Percentiles rank a stretch among this genome's conserved stretches.
Evolutionary conservation across 2,113 vertebrate species (phyloP).

Genomic region (Rhinolophus ferrumequinum): DNA sequence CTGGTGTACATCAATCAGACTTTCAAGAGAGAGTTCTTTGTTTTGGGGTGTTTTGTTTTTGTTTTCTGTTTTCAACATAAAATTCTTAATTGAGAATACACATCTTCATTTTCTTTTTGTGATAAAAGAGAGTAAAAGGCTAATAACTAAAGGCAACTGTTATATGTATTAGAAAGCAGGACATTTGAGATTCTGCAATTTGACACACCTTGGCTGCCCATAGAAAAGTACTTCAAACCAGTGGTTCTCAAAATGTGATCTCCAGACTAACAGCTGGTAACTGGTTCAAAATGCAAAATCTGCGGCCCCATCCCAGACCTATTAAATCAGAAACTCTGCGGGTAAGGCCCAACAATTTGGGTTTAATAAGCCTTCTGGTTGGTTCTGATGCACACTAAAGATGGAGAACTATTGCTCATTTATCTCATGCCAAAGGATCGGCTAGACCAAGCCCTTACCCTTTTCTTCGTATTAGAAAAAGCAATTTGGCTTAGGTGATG

Average conservation of each 20-base stretch:
- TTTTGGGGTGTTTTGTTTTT: not conserved
- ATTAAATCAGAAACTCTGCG: not conserved
- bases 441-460: not conserved
- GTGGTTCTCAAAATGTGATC: not conserved
- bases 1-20: not conserved
- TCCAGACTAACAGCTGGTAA: not conserved
- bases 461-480: not conserved
- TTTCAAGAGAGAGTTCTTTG: not conserved
- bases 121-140: not conserved
- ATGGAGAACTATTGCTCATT: not conserved
- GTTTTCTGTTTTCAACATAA: not conserved
- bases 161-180: not conserved
- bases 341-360: not conserved
- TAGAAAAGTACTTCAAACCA: conserved; percentile 6
- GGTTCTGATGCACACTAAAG: not conserved
- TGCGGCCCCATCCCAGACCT: not conserved
- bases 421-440: not conserved
- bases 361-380: not conserved
- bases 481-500: not conserved
- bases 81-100: not conserved
- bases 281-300: not conserved
- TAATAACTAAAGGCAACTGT: not conserved
- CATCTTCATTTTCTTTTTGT: not conserved
- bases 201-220: not conserved
- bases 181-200: not conserved